Evolutionary conservation across 2,888 invertebrate genomes (phyloP).

Genomic region (Isotomurus palustris): DNA sequence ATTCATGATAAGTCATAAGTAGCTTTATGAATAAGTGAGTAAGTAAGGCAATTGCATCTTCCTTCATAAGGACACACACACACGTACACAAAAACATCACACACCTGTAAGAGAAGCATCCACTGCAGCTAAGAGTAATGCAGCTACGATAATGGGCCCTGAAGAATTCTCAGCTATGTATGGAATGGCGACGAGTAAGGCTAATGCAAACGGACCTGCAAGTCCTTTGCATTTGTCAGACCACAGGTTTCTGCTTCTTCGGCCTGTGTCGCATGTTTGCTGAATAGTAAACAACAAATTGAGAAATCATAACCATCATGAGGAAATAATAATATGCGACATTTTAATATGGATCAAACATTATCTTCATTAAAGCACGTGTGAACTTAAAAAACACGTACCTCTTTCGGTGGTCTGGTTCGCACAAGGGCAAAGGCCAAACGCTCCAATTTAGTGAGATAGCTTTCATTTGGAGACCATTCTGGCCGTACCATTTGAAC

Average conservation of each 20-base stretch:
- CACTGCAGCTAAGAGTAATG: conserved; percentile 42
- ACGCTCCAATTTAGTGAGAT: conserved; percentile 43
- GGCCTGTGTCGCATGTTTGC: conserved; percentile 22
- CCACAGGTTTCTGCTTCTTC: conserved; percentile 32
- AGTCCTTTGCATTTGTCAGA: conserved; percentile 40
- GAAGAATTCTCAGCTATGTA: conserved; percentile 44
- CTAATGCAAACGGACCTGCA: conserved; percentile 44
- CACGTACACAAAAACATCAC: too few species aligned
- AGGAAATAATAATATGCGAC: background rate
- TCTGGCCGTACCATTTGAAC: conserved; percentile 35
- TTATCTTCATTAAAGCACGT: background rate
- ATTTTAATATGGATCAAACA: background rate
- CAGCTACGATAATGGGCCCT: conserved; percentile 44
- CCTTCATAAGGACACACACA: too few species aligned
- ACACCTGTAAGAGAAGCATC: conserved; percentile 41
- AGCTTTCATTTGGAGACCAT: conserved; percentile 45
- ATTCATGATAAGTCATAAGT: too few species aligned
- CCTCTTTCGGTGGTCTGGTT: conserved; percentile 43
- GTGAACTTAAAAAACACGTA: conserved; percentile 8
- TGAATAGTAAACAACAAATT: background rate
- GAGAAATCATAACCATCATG: background rate
- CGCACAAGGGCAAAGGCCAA: conserved; percentile 45
- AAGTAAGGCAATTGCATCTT: too few species aligned
- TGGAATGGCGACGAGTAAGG: conserved; percentile 41
- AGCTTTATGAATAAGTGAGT: too few species aligned